These are phyloP conservation scores for Eupithecia vulgata DNA, from an alignment of 2,888 invertebrate genomes.

Conservation along the genomic window DNA sequence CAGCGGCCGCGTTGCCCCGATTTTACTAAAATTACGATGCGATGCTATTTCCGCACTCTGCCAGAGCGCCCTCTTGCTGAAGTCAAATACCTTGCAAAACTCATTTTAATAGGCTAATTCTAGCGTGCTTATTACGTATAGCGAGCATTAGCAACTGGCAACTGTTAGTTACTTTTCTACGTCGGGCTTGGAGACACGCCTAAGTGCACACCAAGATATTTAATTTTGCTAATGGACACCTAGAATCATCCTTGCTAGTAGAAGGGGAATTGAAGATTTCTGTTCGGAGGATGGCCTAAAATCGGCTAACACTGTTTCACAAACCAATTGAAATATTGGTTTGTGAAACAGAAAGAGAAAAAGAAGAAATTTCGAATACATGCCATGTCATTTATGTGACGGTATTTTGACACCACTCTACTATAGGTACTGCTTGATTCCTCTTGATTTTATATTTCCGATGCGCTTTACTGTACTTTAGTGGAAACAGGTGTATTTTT, in stretches of 20 bases:
- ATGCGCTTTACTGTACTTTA: no score
- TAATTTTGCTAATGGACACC: neutral
- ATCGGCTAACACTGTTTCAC: no score
- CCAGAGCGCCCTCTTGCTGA: conserved; percentile 66
- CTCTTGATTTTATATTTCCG: no score
- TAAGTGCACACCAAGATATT: neutral
- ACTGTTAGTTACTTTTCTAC: neutral
- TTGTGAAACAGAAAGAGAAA: no score
- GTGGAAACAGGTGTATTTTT: no score
- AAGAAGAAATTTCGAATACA: no score
- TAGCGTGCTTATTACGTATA: conserved; percentile 16
- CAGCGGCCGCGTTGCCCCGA: conserved; percentile 83
- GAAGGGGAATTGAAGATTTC: no score
- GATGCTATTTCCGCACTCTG: conserved; percentile 82
- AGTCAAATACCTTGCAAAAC: conserved; percentile 69
- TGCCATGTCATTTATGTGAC: no score
- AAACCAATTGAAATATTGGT: no score
- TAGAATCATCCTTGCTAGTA: neutral
- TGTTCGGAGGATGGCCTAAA: no score
- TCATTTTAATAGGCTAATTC: conserved; percentile 35
- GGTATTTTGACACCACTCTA: no score
- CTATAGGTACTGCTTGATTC: no score
- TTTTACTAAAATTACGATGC: conserved; percentile 83
- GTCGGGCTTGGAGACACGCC: neutral
- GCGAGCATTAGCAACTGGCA: neutral